A percentile compares a stretch with the other conserved stretches of the same genome.
These are phyloP conservation scores for Elephas maximus DNA, from an alignment of 2,113 vertebrate species.

Conservation along the genomic window DNA sequence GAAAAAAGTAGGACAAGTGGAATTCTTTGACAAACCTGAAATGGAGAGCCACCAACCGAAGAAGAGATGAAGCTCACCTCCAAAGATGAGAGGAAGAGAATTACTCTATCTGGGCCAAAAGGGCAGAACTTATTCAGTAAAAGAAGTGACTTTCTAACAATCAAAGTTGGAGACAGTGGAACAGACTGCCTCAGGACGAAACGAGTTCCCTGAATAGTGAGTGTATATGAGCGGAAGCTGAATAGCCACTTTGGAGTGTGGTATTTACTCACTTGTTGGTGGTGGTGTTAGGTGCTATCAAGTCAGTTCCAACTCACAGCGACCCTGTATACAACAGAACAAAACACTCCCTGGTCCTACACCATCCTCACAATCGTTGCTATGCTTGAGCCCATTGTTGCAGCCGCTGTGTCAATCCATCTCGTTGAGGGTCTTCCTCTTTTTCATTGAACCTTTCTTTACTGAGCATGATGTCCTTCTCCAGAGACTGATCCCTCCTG, in stretches of 20 bases:
- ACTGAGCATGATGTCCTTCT: too few species aligned
- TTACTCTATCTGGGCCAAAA: background rate
- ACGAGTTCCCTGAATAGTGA: background rate
- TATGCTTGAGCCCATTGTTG: too few species aligned
- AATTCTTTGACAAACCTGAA: conserved; percentile 18
- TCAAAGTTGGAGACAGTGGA: background rate
- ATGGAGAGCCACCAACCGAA: background rate
- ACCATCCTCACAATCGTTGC: too few species aligned
- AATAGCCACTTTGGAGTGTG: background rate
- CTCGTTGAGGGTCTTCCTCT: too few species aligned
- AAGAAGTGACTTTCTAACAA: background rate
- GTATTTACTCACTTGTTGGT: background rate
- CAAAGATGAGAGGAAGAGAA: background rate
- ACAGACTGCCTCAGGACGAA: background rate
- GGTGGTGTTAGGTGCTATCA: too few species aligned
- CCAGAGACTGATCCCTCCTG: too few species aligned
- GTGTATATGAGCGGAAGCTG: background rate
- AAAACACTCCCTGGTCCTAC: too few species aligned
- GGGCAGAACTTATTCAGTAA: background rate
- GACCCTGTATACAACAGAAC: too few species aligned
- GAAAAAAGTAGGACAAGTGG: background rate
- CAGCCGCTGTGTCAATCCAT: too few species aligned
- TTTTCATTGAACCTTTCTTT: too few species aligned
- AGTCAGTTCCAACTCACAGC: too few species aligned
- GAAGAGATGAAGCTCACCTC: background rate